These are phyloP conservation scores for Ctenosaura bakeri DNA, from an alignment of 2,797 vertebrate species.

Conservation along the genomic window DNA sequence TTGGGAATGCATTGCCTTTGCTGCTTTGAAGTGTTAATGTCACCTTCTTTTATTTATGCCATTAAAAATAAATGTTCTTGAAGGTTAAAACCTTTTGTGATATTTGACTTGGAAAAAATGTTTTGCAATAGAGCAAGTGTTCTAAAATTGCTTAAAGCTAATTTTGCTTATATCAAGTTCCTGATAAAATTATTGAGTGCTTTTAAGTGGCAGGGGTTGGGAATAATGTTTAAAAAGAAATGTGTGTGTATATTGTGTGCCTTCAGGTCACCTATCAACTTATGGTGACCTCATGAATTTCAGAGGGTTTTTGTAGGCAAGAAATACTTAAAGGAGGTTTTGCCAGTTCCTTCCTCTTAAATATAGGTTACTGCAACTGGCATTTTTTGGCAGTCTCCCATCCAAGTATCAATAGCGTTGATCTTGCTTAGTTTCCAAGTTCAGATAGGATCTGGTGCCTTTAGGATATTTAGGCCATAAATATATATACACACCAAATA, in stretches of 20 bases:
- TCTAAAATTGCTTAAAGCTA: constrained; percentile 45
- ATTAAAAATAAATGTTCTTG: constrained; percentile 67
- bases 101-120: constrained; percentile 36
- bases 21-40: constrained; percentile 70
- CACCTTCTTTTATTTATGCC: constrained; percentile 55
- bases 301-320: too few species aligned
- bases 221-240: not conserved
- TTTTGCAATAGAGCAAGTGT: constrained; percentile 36
- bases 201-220: constrained; percentile 12
- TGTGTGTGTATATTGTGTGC: not conserved
- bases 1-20: constrained; percentile 52
- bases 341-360: too few species aligned
- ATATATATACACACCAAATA: not conserved
- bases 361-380: too few species aligned
- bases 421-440: too few species aligned
- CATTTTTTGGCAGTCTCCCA: too few species aligned
- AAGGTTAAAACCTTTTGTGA: constrained; percentile 62
- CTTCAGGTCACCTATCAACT: too few species aligned
- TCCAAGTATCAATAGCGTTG: too few species aligned
- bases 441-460: too few species aligned
- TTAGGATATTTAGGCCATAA: not conserved
- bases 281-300: too few species aligned
- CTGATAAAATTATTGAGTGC: constrained; percentile 10
- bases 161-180: constrained; percentile 29
- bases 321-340: too few species aligned